Evolutionary conservation across 2,113 vertebrate genomes (phyloP), one percentile per base, ranked within the genome.

Genomic region (Actenoides hombroni): DNA sequence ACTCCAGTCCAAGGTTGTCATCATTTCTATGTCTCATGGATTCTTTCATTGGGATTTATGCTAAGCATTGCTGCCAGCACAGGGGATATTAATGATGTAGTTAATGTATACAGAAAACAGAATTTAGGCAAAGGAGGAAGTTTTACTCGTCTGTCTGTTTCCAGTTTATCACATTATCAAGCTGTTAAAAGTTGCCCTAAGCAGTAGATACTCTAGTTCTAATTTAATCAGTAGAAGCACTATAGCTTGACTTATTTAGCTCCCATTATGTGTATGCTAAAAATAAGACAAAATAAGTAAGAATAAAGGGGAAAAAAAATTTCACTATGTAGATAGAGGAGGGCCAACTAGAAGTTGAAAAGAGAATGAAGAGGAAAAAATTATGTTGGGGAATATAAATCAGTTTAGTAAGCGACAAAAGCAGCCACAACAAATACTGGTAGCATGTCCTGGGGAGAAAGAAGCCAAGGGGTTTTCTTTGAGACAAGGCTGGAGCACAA

Each of bases 131-230:
- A 94, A 95, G 56, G 37, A 89, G 29, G 67, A 86, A 88, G 61
- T 67, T 95, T 89, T 85, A 88, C 91, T 57, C 83, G 75, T 86
- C 91, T 85, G 86, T 95, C 92, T 96, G 79, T 82, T 95, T 85
- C 81, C 86, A 86, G 91, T 91, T 94, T 92, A 92, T 95, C 92
- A 93, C 83, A 96, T 96, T 95, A 95, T 74, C 90, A 81, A 95
- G 90, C 88, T 90, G 92, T 86, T 92, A 91, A 93, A 92, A 56
- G 78, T 80, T 84, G 90, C 92, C 92, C 49, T 68, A 86, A 93
- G 95, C 93, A 61, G 80, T 7, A 48, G 51, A 85, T 71, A 94
- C 60, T 95, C 70, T 59, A 81, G 76, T 68, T 93, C 83, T 92
- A 93, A 88, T 95, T 95, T 91, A 90, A 95, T 92, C 6, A 0